Percentiles rank a stretch among this genome's conserved stretches.
phyloP scores from a whole-genome alignment of 1,140 invertebrate genomes.

The Phortica variegata region DNA sequence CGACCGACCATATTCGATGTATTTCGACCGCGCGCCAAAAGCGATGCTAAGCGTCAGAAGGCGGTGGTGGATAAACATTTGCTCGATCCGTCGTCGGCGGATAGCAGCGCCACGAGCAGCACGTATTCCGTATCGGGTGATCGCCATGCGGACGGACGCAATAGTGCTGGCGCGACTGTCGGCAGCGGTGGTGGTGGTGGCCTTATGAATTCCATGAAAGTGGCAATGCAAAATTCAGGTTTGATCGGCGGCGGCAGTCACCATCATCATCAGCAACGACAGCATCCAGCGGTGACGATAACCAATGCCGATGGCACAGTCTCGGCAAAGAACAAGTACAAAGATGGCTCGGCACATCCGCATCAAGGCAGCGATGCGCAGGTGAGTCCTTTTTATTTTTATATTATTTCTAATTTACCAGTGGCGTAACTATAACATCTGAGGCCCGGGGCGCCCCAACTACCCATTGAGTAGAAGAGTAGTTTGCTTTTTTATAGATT shows the following conservation, averaged over 20 bases:
- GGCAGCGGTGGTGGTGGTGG: slow-evolving; percentile 55
- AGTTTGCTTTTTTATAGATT: too few relatives aligned
- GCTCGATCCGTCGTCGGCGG: slow-evolving; percentile 39
- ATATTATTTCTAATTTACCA: too few relatives aligned
- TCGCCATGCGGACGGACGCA: slow-evolving; percentile 21
- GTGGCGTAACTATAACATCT: too few relatives aligned
- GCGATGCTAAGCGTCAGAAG: slow-evolving; percentile 70
- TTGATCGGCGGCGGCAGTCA: slow-evolving; percentile 42
- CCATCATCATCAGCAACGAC: slow-evolving; percentile 40
- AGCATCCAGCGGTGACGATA: slow-evolving; percentile 57
- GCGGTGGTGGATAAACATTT: slow-evolving; percentile 42
- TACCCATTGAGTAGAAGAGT: too few relatives aligned
- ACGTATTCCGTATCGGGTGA: slow-evolving; percentile 55
- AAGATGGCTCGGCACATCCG: slow-evolving; percentile 68
- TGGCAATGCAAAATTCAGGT: slow-evolving; percentile 70
- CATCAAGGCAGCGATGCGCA: slow-evolving; percentile 60
- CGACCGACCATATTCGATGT: slow-evolving; percentile 78
- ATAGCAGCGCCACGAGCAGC: slow-evolving; percentile 56
- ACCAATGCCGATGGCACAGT: slow-evolving; percentile 44
- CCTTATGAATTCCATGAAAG: slow-evolving; percentile 78
- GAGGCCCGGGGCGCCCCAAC: too few relatives aligned
- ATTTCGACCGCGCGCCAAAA: slow-evolving; percentile 79
- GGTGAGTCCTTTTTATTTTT: slow-evolving; percentile 51
- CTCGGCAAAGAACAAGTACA: slow-evolving; percentile 57
- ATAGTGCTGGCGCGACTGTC: slow-evolving; percentile 31